Evolutionary conservation across 2,113 vertebrate species (phyloP).

Genomic region (Holacanthus passer): DNA sequence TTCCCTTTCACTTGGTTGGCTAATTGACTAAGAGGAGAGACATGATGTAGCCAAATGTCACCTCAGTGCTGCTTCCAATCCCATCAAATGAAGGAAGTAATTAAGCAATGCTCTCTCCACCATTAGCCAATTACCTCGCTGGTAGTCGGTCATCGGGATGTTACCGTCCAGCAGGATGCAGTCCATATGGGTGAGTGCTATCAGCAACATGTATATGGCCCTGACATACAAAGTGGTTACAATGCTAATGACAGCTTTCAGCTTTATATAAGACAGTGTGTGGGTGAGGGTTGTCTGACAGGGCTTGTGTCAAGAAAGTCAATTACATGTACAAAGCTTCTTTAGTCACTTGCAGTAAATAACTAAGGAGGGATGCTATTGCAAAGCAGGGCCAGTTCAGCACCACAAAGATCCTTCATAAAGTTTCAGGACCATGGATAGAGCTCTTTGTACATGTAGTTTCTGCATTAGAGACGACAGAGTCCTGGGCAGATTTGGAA

Average conservation of each 20-base stretch:
- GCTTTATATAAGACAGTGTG: constrained; percentile 7
- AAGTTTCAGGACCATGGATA: not conserved
- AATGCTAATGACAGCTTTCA: constrained; percentile 33
- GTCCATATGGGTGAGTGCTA: constrained; percentile 31
- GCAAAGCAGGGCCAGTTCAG: not conserved
- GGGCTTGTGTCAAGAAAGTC: constrained; percentile 4
- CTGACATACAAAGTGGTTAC: constrained; percentile 41
- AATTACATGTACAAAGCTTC: not conserved
- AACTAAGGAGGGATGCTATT: not conserved
- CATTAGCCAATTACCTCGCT: constrained; percentile 71
- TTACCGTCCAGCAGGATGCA: constrained; percentile 39
- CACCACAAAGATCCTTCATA: not conserved
- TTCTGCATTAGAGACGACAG: not conserved
- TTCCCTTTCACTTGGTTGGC: constrained; percentile 59
- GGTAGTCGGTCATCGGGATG: constrained; percentile 49
- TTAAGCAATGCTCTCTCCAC: constrained; percentile 66
- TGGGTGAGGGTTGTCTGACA: not conserved
- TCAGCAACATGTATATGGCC: constrained; percentile 25
- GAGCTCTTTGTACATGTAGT: not conserved
- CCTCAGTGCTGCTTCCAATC: constrained; percentile 46
- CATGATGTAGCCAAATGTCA: constrained; percentile 72
- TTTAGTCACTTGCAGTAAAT: constrained; percentile 14
- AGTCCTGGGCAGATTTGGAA: not conserved
- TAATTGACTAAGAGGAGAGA: constrained; percentile 68
- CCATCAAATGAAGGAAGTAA: constrained; percentile 69